These are phyloP conservation scores for Onychomys arenicola DNA, from an alignment of 2,797 vertebrate genomes.

Conservation along the genomic window DNA sequence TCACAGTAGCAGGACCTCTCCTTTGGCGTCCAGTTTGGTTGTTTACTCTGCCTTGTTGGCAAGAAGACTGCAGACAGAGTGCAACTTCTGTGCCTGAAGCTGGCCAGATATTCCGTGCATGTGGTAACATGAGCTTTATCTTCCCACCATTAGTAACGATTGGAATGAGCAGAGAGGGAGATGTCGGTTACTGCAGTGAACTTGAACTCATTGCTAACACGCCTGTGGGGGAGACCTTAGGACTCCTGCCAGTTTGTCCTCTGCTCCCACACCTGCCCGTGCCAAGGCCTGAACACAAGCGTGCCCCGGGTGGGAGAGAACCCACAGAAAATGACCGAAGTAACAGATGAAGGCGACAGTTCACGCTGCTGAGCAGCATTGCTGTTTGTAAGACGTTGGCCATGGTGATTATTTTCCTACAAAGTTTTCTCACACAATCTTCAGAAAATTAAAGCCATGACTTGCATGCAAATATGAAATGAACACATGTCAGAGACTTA, in stretches of 20 bases:
- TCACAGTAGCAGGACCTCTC: not conserved
- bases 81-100: not conserved
- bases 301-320: not conserved
- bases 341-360: not conserved
- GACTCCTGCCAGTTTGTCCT: conserved; percentile 38
- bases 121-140: conserved; percentile 56
- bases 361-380: conserved; percentile 2
- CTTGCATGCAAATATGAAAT: conserved; percentile 48
- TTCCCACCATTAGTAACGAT: conserved; percentile 48
- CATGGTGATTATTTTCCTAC: conserved; percentile 19
- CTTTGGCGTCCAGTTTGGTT: conserved; percentile 30
- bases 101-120: conserved; percentile 55
- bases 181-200: not conserved
- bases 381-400: conserved; percentile 49
- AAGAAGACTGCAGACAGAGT: conserved; percentile 50
- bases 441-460: conserved; percentile 60
- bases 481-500: conserved; percentile 48
- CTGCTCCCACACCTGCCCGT: not conserved
- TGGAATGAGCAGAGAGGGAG: conserved; percentile 63
- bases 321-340: not conserved
- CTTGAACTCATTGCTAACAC: conserved; percentile 31
- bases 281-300: not conserved
- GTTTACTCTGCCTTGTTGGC: conserved; percentile 56
- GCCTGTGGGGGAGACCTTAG: not conserved
- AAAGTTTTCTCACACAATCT: conserved; percentile 37